Evolutionary conservation across 2,797 vertebrate genomes (phyloP).

Genomic region (Siniperca undulata): DNA sequence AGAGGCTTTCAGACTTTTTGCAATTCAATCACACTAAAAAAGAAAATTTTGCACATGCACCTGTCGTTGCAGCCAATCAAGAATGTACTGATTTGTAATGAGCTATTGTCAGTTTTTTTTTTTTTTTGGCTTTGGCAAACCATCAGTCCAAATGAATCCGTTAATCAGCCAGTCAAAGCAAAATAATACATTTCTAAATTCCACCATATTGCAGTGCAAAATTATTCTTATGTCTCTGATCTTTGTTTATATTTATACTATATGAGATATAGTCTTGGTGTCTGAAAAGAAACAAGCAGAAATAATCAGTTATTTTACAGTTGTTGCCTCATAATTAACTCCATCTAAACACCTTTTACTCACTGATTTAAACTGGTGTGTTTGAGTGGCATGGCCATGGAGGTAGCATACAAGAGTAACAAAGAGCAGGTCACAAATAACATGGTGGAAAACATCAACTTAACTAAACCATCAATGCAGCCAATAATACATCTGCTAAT

Average conservation of each 20-base stretch:
- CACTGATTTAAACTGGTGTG: not conserved
- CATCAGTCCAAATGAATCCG: conserved; percentile 44
- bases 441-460: not conserved
- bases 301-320: conserved; percentile 13
- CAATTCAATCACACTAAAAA: conserved; percentile 82
- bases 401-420: not conserved
- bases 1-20: conserved; percentile 87
- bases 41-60: conserved; percentile 56
- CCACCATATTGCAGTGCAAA: conserved; percentile 3
- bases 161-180: conserved; percentile 52
- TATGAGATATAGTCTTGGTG: not conserved
- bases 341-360: conserved; percentile 6
- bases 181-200: conserved; percentile 40
- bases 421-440: not conserved
- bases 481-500: not conserved
- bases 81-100: conserved; percentile 39
- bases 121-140: conserved; percentile 51
- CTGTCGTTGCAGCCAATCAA: conserved; percentile 50
- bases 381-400: conserved; percentile 9
- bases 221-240: conserved; percentile 18
- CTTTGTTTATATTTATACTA: conserved; percentile 32
- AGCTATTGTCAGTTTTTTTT: conserved; percentile 33
- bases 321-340: conserved; percentile 2
- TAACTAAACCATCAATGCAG: not conserved
- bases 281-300: conserved; percentile 19